phyloP scores from a whole-genome alignment of 2,113 vertebrate genomes.

The Scolopax mira region DNA sequence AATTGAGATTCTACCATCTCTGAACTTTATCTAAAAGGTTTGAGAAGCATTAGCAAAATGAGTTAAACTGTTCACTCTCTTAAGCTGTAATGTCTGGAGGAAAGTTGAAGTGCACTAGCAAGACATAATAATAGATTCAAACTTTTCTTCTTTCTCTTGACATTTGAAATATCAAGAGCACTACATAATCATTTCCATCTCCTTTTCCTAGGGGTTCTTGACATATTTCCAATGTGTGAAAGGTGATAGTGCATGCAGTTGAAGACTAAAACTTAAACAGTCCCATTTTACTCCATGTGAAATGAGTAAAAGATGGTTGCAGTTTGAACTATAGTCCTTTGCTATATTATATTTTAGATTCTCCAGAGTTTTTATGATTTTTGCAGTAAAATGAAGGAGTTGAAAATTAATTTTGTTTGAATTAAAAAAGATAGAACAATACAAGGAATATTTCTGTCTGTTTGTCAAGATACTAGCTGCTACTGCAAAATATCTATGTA shows the following conservation, averaged over 20 bases:
- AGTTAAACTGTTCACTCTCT: background rate
- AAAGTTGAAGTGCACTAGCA: background rate
- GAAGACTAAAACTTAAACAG: background rate
- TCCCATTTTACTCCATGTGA: fast-evolving
- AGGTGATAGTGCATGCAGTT: background rate
- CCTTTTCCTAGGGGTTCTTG: background rate
- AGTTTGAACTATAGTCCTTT: background rate
- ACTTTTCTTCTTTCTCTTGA: slow-evolving; percentile 23
- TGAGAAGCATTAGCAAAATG: background rate
- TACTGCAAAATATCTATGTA: background rate
- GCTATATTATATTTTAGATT: background rate
- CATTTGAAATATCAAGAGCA: slow-evolving; percentile 29
- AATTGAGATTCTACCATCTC: background rate
- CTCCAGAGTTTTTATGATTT: background rate
- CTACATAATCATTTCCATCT: background rate
- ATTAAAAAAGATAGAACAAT: background rate
- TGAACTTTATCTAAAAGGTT: background rate
- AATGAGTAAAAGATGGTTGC: background rate
- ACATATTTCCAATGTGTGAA: background rate
- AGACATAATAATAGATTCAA: background rate
- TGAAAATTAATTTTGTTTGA: background rate
- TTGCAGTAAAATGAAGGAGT: background rate
- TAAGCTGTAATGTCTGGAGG: background rate
- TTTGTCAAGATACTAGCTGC: background rate
- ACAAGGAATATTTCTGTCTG: background rate